Conservation (phyloP, 2,113 vertebrate species). For the Lophotis ruficrista region DNA sequence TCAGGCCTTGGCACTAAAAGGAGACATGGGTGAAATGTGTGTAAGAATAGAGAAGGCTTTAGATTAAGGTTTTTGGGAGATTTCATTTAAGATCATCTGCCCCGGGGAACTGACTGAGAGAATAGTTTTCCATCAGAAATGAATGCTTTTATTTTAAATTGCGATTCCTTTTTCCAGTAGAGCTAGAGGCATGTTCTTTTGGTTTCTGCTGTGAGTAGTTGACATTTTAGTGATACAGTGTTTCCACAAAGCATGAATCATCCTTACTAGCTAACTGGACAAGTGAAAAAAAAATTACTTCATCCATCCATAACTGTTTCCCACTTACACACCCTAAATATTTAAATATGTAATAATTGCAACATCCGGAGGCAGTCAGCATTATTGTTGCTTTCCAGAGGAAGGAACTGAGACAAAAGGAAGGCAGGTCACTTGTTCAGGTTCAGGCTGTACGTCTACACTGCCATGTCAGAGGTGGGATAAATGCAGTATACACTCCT, state of each 20-base stretch:
- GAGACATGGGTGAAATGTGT: background rate
- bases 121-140: background rate
- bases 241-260: background rate
- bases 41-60: background rate
- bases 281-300: background rate
- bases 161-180: background rate
- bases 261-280: background rate
- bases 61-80: background rate
- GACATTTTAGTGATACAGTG: background rate
- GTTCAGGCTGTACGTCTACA: background rate
- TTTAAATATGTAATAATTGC: background rate
- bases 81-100: background rate
- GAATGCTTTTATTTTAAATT: background rate
- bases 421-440: background rate
- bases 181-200: background rate
- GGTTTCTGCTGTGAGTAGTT: background rate
- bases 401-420: background rate
- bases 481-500: background rate
- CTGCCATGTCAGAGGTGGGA: background rate
- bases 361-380: background rate
- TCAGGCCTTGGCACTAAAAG: background rate
- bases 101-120: background rate
- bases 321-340: background rate
- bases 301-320: background rate
- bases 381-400: background rate